These are phyloP conservation scores for Hydrotaea diabolus DNA, from an alignment of 2,888 invertebrate genomes.

Conservation along the genomic window DNA sequence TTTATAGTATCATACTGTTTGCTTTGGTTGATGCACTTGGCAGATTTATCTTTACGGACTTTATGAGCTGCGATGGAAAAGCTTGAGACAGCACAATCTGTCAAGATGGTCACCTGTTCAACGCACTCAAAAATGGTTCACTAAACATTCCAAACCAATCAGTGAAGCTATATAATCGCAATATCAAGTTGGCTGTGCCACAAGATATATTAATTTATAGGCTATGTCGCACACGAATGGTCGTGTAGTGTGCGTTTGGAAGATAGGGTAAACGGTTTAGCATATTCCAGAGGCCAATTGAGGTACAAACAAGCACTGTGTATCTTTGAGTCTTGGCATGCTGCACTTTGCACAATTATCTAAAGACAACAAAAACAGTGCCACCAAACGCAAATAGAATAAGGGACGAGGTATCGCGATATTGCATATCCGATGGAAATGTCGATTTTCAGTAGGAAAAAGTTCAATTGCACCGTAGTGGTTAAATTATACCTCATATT, in stretches of 20 bases:
- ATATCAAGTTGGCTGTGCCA: neutral
- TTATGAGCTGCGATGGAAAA: conserved; percentile 28
- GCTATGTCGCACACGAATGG: conserved; percentile 28
- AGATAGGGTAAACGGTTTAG: conserved; percentile 22
- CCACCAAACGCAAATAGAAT: too few species aligned
- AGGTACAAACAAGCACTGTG: conserved; percentile 14
- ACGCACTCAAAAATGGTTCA: neutral
- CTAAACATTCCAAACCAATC: conserved; percentile 32
- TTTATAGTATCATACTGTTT: conserved; percentile 44
- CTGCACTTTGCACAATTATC: conserved; percentile 43
- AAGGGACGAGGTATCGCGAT: too few species aligned
- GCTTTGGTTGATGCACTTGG: conserved; percentile 36
- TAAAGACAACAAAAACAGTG: too few species aligned
- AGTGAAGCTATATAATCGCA: conserved; percentile 39
- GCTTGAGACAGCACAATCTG: conserved; percentile 32
- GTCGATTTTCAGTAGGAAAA: too few species aligned
- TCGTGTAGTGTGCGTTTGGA: conserved; percentile 31
- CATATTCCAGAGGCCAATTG: conserved; percentile 21
- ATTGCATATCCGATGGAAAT: too few species aligned
- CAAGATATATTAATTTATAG: conserved; percentile 47
- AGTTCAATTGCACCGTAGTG: too few species aligned
- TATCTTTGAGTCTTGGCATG: conserved; percentile 17
- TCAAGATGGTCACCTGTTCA: neutral
- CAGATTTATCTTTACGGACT: conserved; percentile 37
- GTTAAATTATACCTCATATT: too few species aligned